Percentiles rank a stretch among this genome's conserved stretches.
Evolutionary conservation across 2,113 vertebrate genomes (phyloP).

Genomic region (Tympanuchus pallidicinctus): DNA sequence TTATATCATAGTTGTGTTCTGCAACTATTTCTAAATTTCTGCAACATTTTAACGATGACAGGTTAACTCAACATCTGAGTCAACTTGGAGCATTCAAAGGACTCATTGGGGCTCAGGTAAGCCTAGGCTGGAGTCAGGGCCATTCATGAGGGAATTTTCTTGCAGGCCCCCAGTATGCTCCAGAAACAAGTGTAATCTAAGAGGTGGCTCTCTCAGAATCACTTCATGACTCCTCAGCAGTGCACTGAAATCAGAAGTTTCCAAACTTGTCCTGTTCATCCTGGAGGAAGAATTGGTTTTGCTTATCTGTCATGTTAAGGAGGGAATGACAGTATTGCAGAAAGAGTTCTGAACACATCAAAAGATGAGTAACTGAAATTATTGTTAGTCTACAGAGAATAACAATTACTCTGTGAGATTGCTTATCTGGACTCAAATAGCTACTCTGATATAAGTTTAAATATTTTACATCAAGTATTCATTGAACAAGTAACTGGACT

Average conservation of each 20-base stretch:
- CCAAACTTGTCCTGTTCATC: not conserved
- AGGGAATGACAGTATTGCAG: not conserved
- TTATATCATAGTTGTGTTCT: not conserved
- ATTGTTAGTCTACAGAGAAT: not conserved
- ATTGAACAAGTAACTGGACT: not conserved
- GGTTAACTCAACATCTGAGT: not conserved
- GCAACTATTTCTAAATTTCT: not conserved
- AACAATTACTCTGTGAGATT: not conserved
- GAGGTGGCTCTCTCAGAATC: fast-evolving
- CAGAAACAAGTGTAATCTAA: not conserved
- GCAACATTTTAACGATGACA: not conserved
- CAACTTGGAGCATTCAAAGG: not conserved
- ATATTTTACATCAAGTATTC: not conserved
- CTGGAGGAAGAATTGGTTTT: not conserved
- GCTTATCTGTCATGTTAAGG: not conserved
- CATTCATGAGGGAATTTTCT: not conserved
- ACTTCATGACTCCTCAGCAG: not conserved
- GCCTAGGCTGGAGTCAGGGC: not conserved
- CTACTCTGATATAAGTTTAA: not conserved
- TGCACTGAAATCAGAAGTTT: not conserved
- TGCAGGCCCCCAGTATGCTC: fast-evolving
- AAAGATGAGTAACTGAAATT: not conserved
- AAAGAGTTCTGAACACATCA: not conserved
- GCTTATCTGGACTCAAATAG: not conserved
- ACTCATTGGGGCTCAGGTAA: not conserved